phyloP scores from a whole-genome alignment of 2,888 invertebrate genomes.

The Habrosyne pyritoides region DNA sequence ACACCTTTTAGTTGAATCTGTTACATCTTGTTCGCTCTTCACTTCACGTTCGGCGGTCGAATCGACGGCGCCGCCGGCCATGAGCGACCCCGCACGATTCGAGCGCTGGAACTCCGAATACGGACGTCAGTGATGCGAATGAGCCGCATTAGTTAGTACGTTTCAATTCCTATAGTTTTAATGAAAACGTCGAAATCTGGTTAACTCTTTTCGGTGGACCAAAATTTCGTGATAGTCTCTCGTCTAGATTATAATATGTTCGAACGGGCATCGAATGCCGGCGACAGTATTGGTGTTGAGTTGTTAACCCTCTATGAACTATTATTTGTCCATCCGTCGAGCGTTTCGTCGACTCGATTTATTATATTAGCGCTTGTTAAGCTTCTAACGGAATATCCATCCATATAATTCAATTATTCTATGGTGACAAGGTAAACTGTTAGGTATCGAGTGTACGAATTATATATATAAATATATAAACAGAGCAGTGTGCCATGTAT shows the following conservation, averaged over 20 bases:
- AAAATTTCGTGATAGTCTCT: slow-evolving; percentile 66
- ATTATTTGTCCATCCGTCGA: slow-evolving; percentile 57
- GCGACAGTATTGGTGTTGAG: slow-evolving; percentile 48
- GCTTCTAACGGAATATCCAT: slow-evolving; percentile 80
- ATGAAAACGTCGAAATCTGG: slow-evolving; percentile 53
- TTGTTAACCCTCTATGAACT: slow-evolving; percentile 27
- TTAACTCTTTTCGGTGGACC: slow-evolving; percentile 67
- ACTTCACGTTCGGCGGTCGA: slow-evolving; percentile 1
- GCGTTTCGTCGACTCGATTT: slow-evolving; percentile 50
- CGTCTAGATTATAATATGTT: slow-evolving; percentile 47
- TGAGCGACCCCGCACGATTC: slow-evolving; percentile 6
- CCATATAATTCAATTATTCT: slow-evolving; percentile 82
- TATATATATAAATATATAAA: slow-evolving; percentile 68
- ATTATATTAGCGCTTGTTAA: slow-evolving; percentile 70
- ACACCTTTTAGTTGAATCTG: slow-evolving; percentile 47
- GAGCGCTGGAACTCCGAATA: slow-evolving; percentile 10
- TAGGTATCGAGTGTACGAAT: slow-evolving; percentile 72
- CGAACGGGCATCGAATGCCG: slow-evolving; percentile 65
- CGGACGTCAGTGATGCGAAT: slow-evolving; percentile 15
- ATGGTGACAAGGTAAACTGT: slow-evolving; percentile 81
- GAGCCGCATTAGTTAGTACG: slow-evolving; percentile 57
- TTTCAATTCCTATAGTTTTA: slow-evolving; percentile 72
- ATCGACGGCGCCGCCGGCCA: no score
- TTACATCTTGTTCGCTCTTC: background rate
- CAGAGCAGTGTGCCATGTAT: slow-evolving; percentile 81